phyloP scores from a whole-genome alignment of 92 coral and sea anemone genomes.

The Ricordea florida region DNA sequence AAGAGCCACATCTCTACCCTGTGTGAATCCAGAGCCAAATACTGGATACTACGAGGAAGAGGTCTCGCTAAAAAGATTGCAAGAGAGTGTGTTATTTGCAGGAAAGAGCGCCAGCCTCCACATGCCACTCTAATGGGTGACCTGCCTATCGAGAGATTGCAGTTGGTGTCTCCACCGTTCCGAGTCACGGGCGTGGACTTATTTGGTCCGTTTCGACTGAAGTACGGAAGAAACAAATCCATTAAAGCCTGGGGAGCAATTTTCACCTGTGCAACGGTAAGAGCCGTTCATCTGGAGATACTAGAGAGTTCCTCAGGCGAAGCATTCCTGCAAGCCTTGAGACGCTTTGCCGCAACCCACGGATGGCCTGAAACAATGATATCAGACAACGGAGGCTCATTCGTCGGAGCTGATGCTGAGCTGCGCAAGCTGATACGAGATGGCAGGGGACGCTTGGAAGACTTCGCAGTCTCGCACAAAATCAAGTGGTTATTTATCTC shows the following conservation, averaged over 20 bases:
- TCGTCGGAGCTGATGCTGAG: conserved; percentile 53
- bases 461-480: conserved; percentile 42
- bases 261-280: conserved; percentile 5
- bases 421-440: conserved; percentile 18
- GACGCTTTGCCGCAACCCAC: conserved; percentile 37
- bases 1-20: conserved; percentile 33
- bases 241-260: conserved; percentile 12
- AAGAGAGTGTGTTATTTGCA: conserved; percentile 24
- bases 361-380: conserved; percentile 40
- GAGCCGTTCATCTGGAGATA: conserved; percentile 45
- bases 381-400: conserved; percentile 47
- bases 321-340: conserved; percentile 45
- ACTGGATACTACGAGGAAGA: conserved; percentile 46
- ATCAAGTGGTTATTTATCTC: conserved; percentile 45
- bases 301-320: conserved; percentile 36
- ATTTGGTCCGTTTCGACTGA: conserved; percentile 52
- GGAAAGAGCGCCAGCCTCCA: conserved; percentile 36
- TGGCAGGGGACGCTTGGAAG: conserved; percentile 4
- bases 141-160: conserved; percentile 26
- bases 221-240: conserved; percentile 29
- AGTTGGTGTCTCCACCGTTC: conserved; percentile 37
- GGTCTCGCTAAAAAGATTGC: conserved; percentile 29
- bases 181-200: conserved; percentile 57
- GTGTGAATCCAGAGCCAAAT: conserved; percentile 24
- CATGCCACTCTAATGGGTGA: conserved; percentile 40